Evolutionary conservation across 1,140 invertebrate species (phyloP), one percentile per base, ranked within the genome.

Genomic region (Pseudomyrmex dendroicus): DNA sequence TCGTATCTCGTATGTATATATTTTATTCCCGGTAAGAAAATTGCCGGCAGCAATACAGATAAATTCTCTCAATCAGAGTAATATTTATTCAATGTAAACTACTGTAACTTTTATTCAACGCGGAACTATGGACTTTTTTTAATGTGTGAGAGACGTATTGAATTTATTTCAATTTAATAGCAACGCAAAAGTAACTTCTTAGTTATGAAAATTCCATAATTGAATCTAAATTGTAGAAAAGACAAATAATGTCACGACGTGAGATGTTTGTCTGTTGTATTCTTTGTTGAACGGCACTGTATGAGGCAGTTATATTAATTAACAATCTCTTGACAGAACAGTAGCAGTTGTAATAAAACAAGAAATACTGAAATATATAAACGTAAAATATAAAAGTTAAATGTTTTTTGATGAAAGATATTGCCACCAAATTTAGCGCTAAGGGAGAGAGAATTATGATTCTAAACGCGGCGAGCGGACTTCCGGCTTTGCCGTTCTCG

Each of bases 1-100:
- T 59, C 12, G 66, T 20, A 72, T 59, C 74, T 59, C 74, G 25
- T n/a, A 20, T 15, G 54, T 64, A 54, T 62, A 10, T 74, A 74
- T 35, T 35, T 35, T 35, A 59, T 72, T 48, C 12, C 46, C 35
- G 8, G 35, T 70, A 61, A 20, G 20, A 80, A 80, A 80, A 12
- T 80, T 59, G 12, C 9, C 5, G 7, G 2, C 35, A 12, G 17
- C 44, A 48, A 56, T 17, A 50, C 1, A 76, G n/a, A 56, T 56
- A 67, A 44, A 2, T 56, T 22, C 17, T 77, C 59, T 35, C 35
- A 35, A 35, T 35, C 35, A 7, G 5, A 35, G 35, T 35, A 54
- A 61, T 61, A 13, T 22, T 61, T 22, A 20, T 66, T 54, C 25
- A 12, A 77, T 20, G 2, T 64, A 52, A 64, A 66, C 44, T 35